A percentile compares a stretch with the other conserved stretches of the same genome.
phyloP scores from a whole-genome alignment of 2,113 vertebrate species.

The Tenebrosternarchus preto region DNA sequence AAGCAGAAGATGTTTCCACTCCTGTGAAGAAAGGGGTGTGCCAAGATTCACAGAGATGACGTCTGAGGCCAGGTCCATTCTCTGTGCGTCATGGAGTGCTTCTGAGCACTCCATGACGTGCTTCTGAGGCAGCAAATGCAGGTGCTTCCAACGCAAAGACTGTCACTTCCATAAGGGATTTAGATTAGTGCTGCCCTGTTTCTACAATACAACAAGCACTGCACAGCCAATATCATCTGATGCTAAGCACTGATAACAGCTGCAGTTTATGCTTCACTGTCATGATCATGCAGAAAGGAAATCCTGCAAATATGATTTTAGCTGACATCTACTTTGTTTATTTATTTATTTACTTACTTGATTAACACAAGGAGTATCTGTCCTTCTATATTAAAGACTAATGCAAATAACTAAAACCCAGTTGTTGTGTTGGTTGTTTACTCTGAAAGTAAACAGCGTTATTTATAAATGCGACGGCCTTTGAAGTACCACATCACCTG shows the following conservation, averaged over 20 bases:
- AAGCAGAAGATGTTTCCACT: slow-evolving; percentile 21
- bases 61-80: slow-evolving; percentile 21
- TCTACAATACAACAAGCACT: too few relatives aligned
- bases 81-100: slow-evolving; percentile 31
- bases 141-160: neutral
- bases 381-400: neutral
- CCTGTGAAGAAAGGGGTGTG: slow-evolving; percentile 38
- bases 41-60: slow-evolving; percentile 42
- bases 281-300: neutral
- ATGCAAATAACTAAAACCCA: too few relatives aligned
- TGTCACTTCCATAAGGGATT: neutral
- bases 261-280: neutral
- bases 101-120: slow-evolving; percentile 15
- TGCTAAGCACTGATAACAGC: neutral
- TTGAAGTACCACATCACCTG: too few relatives aligned
- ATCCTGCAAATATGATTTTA: neutral
- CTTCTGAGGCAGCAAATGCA: slow-evolving; percentile 1
- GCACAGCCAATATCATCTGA: neutral
- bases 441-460: neutral
- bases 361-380: too few relatives aligned
- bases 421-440: too few relatives aligned
- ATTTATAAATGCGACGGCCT: too few relatives aligned
- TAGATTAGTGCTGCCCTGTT: neutral
- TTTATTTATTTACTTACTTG: too few relatives aligned
- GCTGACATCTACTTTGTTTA: neutral